Evolutionary conservation across 1,140 invertebrate species (phyloP).

Genomic region (Dermatophagoides farinae): DNA sequence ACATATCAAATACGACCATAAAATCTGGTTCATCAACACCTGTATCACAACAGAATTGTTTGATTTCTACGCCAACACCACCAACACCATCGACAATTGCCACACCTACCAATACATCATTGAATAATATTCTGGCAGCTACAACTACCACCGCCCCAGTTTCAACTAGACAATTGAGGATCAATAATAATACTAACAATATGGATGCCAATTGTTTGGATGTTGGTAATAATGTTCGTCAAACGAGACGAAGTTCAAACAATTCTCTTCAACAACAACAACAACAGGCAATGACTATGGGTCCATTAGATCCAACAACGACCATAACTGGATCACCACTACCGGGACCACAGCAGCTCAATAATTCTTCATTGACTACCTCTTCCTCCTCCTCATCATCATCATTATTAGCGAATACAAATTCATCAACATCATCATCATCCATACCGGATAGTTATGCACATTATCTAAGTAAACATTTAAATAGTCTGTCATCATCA

Average conservation of each 20-base stretch:
- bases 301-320: background rate
- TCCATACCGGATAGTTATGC: too few relatives aligned
- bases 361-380: too few relatives aligned
- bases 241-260: background rate
- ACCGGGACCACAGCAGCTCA: too few relatives aligned
- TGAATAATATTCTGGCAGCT: background rate
- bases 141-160: background rate
- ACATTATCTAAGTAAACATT: too few relatives aligned
- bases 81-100: background rate
- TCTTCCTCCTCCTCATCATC: too few relatives aligned
- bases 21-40: background rate
- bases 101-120: background rate
- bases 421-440: too few relatives aligned
- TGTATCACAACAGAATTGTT: background rate
- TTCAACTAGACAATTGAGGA: too few relatives aligned
- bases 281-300: background rate
- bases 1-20: background rate
- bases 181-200: background rate
- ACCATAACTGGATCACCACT: too few relatives aligned
- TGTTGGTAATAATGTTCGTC: background rate
- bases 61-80: background rate
- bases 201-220: background rate
- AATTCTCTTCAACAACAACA: background rate
- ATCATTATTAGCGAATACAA: too few relatives aligned
- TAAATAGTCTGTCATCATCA: too few relatives aligned